Percentiles rank a stretch among this genome's conserved stretches.
These are phyloP conservation scores for Choristoneura fumiferana DNA, from an alignment of 1,140 invertebrate species.

Conservation along the genomic window DNA sequence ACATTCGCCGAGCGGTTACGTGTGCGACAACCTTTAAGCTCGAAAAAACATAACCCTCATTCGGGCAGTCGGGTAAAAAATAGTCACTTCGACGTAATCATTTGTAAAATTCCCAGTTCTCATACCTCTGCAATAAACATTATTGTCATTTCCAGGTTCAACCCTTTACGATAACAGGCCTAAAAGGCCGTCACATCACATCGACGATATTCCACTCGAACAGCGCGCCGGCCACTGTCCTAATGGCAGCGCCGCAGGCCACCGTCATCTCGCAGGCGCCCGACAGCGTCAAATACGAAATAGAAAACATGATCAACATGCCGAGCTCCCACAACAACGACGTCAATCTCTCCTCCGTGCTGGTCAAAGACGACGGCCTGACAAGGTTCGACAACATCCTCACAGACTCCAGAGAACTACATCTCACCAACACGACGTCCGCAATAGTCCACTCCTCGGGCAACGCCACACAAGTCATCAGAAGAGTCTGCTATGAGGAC, in stretches of 20 bases:
- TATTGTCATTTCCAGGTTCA: slow-evolving; percentile 49
- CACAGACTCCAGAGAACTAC: slow-evolving; percentile 55
- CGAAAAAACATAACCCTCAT: no score
- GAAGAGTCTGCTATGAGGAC: slow-evolving; percentile 60
- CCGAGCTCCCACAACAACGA: slow-evolving; percentile 32
- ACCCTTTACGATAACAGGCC: slow-evolving; percentile 56
- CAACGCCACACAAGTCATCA: slow-evolving; percentile 63
- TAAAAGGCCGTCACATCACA: slow-evolving; percentile 65
- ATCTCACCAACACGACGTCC: slow-evolving; percentile 55
- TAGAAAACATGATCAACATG: slow-evolving; percentile 56
- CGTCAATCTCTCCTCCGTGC: slow-evolving; percentile 48
- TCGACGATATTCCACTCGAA: slow-evolving; percentile 67
- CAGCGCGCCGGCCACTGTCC: slow-evolving; percentile 58
- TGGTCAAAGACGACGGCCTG: slow-evolving; percentile 56
- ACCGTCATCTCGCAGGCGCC: slow-evolving; percentile 67
- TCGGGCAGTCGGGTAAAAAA: no score
- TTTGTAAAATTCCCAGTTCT: no score
- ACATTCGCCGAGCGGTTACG: no score
- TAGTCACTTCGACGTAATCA: no score
- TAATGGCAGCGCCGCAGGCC: slow-evolving; percentile 59
- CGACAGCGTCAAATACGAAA: slow-evolving; percentile 49
- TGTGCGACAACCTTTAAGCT: no score
- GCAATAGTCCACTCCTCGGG: slow-evolving; percentile 57
- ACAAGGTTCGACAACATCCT: slow-evolving; percentile 57
- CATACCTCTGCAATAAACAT: no score